Evolutionary conservation across 2,888 invertebrate genomes (phyloP).

Genomic region (Siphonodentalium dalli): DNA sequence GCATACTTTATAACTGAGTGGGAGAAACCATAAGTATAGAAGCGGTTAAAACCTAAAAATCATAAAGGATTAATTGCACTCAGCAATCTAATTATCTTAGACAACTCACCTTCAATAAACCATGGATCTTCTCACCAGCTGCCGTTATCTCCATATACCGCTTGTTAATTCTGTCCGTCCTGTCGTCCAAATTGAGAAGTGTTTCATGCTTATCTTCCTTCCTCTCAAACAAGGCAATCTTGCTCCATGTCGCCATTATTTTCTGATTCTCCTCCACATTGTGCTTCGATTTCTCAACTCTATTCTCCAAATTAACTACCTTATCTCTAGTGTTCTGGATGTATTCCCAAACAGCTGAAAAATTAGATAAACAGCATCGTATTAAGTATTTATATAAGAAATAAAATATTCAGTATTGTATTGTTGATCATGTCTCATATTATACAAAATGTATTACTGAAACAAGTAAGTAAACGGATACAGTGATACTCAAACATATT

Average conservation of each 20-base stretch:
- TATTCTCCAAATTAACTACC: constrained; percentile 80
- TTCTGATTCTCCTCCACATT: constrained; percentile 82
- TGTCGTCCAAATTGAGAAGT: constrained; percentile 82
- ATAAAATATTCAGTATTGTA: not conserved
- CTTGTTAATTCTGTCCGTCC: constrained; percentile 77
- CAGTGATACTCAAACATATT: not conserved
- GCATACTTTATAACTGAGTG: too few relatives aligned
- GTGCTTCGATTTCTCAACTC: constrained; percentile 82
- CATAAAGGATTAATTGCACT: too few relatives aligned
- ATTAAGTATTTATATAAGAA: not conserved
- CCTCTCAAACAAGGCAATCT: constrained; percentile 85
- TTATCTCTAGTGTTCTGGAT: constrained; percentile 79
- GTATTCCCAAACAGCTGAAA: constrained; percentile 79
- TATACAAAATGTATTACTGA: too few relatives aligned
- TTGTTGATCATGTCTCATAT: not conserved
- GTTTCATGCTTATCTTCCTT: constrained; percentile 86
- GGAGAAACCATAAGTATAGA: too few relatives aligned
- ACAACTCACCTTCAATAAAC: constrained; percentile 71
- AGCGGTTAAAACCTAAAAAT: too few relatives aligned
- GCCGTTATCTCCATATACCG: constrained; percentile 79
- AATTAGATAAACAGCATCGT: not conserved
- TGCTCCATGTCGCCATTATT: constrained; percentile 84
- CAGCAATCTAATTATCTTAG: too few relatives aligned
- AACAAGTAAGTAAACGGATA: too few relatives aligned
- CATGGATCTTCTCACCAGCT: constrained; percentile 77